A percentile compares a stretch with the other conserved stretches of the same genome.
These are phyloP conservation scores for Styela clava DNA, from an alignment of 23 tunicate species.

Conservation along the genomic window DNA sequence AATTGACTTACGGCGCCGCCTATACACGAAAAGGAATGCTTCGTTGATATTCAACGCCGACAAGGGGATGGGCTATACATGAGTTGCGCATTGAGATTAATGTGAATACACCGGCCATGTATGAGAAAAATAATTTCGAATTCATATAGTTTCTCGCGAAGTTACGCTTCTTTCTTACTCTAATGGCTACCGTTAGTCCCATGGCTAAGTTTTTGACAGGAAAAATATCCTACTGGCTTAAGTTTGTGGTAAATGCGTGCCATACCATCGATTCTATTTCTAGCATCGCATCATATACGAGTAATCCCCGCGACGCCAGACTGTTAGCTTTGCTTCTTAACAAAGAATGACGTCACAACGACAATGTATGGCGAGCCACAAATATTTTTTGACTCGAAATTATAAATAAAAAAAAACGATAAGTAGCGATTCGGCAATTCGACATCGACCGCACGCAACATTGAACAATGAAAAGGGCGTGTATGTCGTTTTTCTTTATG, in stretches of 20 bases:
- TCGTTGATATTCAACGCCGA: too few relatives aligned
- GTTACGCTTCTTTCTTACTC: too few relatives aligned
- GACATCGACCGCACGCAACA: background rate
- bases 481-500: too few relatives aligned
- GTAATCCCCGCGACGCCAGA: background rate
- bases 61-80: too few relatives aligned
- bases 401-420: background rate
- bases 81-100: too few relatives aligned
- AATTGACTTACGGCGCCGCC: background rate
- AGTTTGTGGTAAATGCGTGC: background rate
- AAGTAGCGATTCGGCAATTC: background rate
- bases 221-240: background rate
- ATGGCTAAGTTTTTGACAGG: constrained; percentile 4
- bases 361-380: background rate
- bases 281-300: background rate
- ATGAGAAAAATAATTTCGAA: too few relatives aligned
- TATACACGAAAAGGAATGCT: too few relatives aligned
- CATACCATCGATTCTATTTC: background rate
- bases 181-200: background rate
- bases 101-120: too few relatives aligned
- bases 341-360: background rate
- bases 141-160: too few relatives aligned
- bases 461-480: background rate
- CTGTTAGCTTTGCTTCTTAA: background rate
- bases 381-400: background rate